Evolutionary conservation across 1,140 invertebrate species (phyloP).

Genomic region (Lepeophtheirus salmonis): DNA sequence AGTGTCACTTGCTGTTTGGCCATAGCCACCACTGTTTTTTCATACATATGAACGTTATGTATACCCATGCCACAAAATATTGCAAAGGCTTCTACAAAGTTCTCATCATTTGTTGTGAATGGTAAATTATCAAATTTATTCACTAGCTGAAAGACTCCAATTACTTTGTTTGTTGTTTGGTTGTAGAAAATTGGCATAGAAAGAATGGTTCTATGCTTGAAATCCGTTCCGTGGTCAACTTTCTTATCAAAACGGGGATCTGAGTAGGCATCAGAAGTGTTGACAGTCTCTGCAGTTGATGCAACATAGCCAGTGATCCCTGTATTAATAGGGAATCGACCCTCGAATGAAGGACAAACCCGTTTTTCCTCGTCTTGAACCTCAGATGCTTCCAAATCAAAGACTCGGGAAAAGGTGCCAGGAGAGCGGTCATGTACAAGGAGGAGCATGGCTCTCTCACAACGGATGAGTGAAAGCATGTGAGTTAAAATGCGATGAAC

Average conservation of each 20-base stretch:
- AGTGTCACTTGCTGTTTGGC: conserved; percentile 86
- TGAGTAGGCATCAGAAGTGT: conserved; percentile 70
- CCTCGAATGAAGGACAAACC: conserved; percentile 53
- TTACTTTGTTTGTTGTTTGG: conserved; percentile 47
- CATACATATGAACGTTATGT: conserved; percentile 90
- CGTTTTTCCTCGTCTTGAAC: conserved; percentile 50
- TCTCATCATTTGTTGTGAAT: conserved; percentile 78
- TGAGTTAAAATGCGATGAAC: conserved; percentile 82
- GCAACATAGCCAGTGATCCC: conserved; percentile 89
- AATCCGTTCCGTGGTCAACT: conserved; percentile 53
- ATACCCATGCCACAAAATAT: conserved; percentile 97
- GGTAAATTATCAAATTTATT: conserved; percentile 50
- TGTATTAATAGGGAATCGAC: conserved; percentile 84
- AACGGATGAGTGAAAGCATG: conserved; percentile 79
- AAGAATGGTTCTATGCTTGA: conserved; percentile 61
- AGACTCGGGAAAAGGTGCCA: conserved; percentile 72
- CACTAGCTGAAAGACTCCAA: conserved; percentile 66
- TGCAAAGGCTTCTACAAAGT: conserved; percentile 84
- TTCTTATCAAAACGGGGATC: conserved; percentile 74
- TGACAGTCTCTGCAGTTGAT: conserved; percentile 80
- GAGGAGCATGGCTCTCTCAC: conserved; percentile 63
- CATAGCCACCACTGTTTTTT: conserved; percentile 74
- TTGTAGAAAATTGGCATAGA: conserved; percentile 87
- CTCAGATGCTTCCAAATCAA: conserved; percentile 67
- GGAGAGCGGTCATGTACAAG: conserved; percentile 61